Evolutionary conservation across 2,113 vertebrate genomes (phyloP), one percentile per base, ranked within the genome.

Genomic region (Myodes glareolus): DNA sequence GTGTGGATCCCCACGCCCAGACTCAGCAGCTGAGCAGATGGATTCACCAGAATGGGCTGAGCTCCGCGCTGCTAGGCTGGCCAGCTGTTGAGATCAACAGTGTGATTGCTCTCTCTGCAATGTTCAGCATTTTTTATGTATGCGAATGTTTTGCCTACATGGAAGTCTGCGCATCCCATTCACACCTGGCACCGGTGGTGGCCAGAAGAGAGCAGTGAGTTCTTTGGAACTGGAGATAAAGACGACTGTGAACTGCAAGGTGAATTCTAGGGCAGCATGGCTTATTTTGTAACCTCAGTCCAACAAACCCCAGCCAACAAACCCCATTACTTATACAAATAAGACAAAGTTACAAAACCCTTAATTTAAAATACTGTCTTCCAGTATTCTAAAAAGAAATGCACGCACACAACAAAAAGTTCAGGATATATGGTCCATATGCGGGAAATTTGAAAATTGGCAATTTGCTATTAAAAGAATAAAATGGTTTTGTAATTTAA

Each of bases 301-400:
- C 55, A 58, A 58, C 5, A 58, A 47, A 31, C 36, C 42, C 21
- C 84, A 47, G 33, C 7, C 91, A 88, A 85, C 72, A 95, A 70
- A 45, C 23, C 29, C 23, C 42, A 86, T 75, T 55, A 58, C n/a
- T 95, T 91, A 81, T 23, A 78, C 4, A 78, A 92, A 90, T 63
- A 95, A 90, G 52, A 27, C 77, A 94, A 92, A 88, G 42, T 58
- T 88, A 76, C 11, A 80, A 36, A 58, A 75, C 39, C n/a, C 73
- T 88, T 65, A 78, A 17, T 77, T 94, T 67, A 81, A 91, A 90
- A 92, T 25, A 52, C 5, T 65, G 92, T 91, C 93, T 95, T 63
- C 50, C 33, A 81, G 67, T 7, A 92, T 67, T 1, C 61, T 19
- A 90, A 86, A 58, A 42, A 25, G 19, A 31, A 8, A 55, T 17